Base-by-base conservation (phyloP, 2,888 invertebrate genomes). In the Archips crataeganus region DNA sequence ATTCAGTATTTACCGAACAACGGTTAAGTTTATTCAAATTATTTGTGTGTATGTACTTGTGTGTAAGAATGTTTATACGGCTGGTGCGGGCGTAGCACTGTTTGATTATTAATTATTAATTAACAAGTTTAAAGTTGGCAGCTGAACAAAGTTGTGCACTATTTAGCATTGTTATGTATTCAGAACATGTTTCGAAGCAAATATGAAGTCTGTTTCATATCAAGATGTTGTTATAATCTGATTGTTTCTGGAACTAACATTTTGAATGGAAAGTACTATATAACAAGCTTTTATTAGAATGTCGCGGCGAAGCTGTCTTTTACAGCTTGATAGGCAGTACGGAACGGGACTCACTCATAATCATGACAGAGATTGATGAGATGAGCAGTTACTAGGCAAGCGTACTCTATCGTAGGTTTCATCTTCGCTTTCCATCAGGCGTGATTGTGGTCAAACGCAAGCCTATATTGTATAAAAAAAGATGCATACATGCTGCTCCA, bases 1-100 rank as follows among this genome's bases (percentile, higher is more conserved):
- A 39, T 66, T 45, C 61, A 49, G 51, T 67, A 47, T 72, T 72
- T 68, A 62, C 72, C 13, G 34, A 51, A 62, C 71, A 67, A 68
- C 54, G 39, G 36, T 61, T 51, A 72, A 62, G 72, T 72, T 72
- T 67, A 72, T 72, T 72, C 67, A 67, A 67, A 72, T 72, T 67
- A 66, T 72, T 67, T 67, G 65, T 61, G 49, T 54, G 54, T 23
- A 54, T 9, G 23, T 23, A 54, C 54, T 54, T 60, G 66, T 65
- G 36, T 34, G 61, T 67, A 67, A 62, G 67, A 72, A 62, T 67
- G 59, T 65, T 65, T 1, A 5, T 39, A 66, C 66, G 34, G 66
- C 66, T 71, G 71, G 4, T 23, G 51, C 61, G 61, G 42, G 42
- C 23, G 23, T 32, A 10, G 32, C 42, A 45, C 62, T 62, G 62